Conservation (phyloP, 1,140 invertebrate species). For the Drosophila varians region DNA sequence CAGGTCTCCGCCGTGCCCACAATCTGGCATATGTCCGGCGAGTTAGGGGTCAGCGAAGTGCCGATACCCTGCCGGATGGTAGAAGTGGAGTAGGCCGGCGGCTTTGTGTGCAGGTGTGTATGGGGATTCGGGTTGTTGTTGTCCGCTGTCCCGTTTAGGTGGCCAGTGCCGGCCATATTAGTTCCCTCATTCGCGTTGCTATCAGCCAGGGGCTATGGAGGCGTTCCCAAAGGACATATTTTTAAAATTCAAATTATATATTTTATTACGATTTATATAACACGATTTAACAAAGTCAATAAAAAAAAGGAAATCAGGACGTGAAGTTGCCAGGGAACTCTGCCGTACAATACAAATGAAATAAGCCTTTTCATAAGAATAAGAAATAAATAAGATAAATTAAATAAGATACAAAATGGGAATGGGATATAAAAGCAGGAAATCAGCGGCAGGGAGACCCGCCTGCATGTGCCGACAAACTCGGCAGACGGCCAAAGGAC, state of each 20-base stretch:
- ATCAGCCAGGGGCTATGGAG: conserved; percentile 21
- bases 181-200: conserved; percentile 57
- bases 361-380: no score
- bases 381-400: background rate
- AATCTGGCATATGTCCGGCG: conserved; percentile 79
- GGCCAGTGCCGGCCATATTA: background rate
- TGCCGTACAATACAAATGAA: no score
- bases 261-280: no score
- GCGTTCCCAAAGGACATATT: background rate
- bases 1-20: conserved; percentile 62
- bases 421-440: no score
- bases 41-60: conserved; percentile 73
- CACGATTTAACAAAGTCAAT: background rate
- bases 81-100: conserved; percentile 72
- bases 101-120: conserved; percentile 53
- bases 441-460: no score
- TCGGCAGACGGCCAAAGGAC: no score
- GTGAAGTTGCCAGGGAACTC: no score
- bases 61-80: conserved; percentile 81
- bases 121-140: conserved; percentile 31
- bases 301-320: no score
- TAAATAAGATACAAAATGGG: no score
- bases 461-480: no score
- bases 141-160: background rate
- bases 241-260: no score